phyloP scores from a whole-genome alignment of 2,888 invertebrate species.

The Nudaria mundana region DNA sequence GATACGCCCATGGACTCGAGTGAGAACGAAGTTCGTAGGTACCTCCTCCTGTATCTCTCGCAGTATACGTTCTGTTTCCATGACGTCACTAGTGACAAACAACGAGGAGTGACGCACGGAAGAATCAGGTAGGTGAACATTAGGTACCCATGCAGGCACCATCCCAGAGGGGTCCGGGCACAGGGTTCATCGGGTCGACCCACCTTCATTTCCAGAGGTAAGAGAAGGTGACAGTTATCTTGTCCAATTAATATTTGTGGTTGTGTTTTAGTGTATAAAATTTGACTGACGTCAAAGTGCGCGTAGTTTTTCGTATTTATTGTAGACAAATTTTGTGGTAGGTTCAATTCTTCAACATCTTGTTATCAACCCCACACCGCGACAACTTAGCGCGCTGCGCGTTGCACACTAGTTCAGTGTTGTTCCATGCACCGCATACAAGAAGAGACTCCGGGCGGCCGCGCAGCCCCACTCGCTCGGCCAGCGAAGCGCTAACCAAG shows the following conservation, averaged over 20 bases:
- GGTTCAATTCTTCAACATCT: neutral
- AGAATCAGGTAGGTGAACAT: no score
- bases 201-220: neutral
- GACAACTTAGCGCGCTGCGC: neutral
- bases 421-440: neutral
- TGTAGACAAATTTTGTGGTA: neutral
- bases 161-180: conserved; percentile 4
- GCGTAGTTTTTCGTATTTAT: no score
- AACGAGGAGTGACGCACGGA: neutral
- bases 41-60: conserved; percentile 4
- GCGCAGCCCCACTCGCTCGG: neutral
- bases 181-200: conserved; percentile 1
- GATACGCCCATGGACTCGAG: conserved; percentile 3
- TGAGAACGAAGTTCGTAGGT: neutral
- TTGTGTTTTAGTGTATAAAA: neutral
- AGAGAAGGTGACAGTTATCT: neutral
- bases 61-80: neutral
- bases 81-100: neutral
- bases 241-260: neutral
- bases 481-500: neutral
- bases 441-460: neutral
- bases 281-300: no score
- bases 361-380: neutral
- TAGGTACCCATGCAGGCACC: conserved; percentile 7
- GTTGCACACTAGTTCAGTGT: neutral